A percentile compares a stretch with the other conserved stretches of the same genome.
These are phyloP conservation scores for Harlomillsia oculata DNA, from an alignment of 1,140 invertebrate species.

Conservation along the genomic window DNA sequence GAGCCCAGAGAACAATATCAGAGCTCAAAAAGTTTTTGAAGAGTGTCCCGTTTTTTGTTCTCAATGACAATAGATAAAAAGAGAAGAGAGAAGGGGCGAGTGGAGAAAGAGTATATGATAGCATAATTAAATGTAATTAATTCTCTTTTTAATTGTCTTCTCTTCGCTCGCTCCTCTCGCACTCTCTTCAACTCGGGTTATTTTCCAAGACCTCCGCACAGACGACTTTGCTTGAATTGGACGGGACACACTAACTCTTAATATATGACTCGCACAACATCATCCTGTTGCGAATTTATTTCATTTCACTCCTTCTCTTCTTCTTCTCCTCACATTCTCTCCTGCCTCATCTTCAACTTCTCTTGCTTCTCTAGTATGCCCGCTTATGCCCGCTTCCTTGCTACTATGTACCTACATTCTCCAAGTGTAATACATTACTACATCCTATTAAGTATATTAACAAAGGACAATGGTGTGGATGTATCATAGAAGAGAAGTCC, in stretches of 20 bases:
- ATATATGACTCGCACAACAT: conserved; percentile 20
- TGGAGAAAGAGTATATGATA: conserved; percentile 28
- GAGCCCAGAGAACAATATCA: conserved; percentile 8
- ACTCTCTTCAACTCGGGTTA: conserved; percentile 24
- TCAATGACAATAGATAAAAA: conserved; percentile 22
- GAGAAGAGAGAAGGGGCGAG: conserved; percentile 18
- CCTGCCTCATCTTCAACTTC: conserved; percentile 5
- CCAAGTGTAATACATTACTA: too few relatives aligned
- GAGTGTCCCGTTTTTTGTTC: conserved; percentile 26
- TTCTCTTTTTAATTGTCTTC: conserved; percentile 35
- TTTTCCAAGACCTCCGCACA: conserved; percentile 18
- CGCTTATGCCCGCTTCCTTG: neutral
- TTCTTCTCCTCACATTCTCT: neutral
- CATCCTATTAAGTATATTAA: too few relatives aligned
- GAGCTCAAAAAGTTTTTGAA: conserved; percentile 26
- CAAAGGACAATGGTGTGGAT: too few relatives aligned
- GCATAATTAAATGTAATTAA: conserved; percentile 37
- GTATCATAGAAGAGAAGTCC: too few relatives aligned
- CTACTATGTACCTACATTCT: too few relatives aligned
- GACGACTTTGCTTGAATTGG: conserved; percentile 14
- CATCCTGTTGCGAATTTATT: conserved; percentile 18
- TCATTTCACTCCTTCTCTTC: conserved; percentile 20
- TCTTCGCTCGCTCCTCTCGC: too few relatives aligned
- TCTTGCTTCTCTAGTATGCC: neutral
- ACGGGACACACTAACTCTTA: conserved; percentile 20